Conservation (phyloP, 1,140 invertebrate species). For the Macrobrachium nipponense region DNA sequence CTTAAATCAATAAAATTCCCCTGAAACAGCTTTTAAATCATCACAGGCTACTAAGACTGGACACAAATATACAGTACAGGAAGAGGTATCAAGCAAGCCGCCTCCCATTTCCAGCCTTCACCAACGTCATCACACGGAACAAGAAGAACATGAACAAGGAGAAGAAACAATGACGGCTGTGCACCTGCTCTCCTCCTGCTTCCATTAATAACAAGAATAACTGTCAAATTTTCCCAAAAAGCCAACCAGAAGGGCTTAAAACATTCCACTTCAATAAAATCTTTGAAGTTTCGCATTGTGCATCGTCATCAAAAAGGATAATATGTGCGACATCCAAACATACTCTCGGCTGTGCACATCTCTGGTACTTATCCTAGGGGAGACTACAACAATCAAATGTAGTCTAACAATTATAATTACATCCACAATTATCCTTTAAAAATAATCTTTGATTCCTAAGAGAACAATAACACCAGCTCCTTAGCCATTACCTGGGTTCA, state of each 20-base stretch:
- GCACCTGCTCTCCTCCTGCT: too few relatives aligned
- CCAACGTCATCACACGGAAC: neutral
- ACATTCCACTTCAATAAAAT: too few relatives aligned
- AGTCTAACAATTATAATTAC: constrained; percentile 45
- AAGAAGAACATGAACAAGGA: too few relatives aligned
- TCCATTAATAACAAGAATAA: too few relatives aligned
- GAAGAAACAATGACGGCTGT: too few relatives aligned
- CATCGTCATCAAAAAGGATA: too few relatives aligned
- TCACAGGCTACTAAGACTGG: constrained; percentile 54
- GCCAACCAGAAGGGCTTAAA: too few relatives aligned
- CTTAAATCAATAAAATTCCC: constrained; percentile 55
- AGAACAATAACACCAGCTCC: constrained; percentile 49
- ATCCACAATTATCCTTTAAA: constrained; percentile 36
- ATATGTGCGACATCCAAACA: too few relatives aligned
- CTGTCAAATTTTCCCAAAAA: too few relatives aligned
- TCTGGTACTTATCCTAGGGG: constrained; percentile 30
- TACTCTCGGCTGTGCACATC: too few relatives aligned
- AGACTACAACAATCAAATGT: constrained; percentile 47
- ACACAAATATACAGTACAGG: constrained; percentile 37
- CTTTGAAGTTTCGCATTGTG: too few relatives aligned
- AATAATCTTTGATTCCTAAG: constrained; percentile 57
- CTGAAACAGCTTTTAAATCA: constrained; percentile 48
- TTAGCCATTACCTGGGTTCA: constrained; percentile 47
- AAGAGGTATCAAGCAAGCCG: constrained; percentile 35
- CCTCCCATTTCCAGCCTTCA: constrained; percentile 1